Evolutionary conservation across 2,888 invertebrate genomes (phyloP).

Genomic region (Drepana falcataria): DNA sequence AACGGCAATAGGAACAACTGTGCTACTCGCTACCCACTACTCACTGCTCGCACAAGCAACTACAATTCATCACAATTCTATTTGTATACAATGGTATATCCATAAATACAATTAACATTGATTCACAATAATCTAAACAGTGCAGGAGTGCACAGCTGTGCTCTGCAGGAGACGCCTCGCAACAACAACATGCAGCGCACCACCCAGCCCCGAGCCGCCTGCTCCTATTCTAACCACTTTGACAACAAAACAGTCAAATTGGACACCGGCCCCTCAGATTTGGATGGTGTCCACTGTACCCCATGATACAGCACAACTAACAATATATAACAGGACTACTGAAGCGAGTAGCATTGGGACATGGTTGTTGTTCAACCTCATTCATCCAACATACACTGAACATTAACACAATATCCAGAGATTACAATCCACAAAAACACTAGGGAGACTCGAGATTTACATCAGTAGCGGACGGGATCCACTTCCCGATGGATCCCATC

Average conservation of each 20-base stretch:
- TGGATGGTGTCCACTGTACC: slow-evolving; percentile 34
- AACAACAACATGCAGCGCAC: slow-evolving; percentile 56
- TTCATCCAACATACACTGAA: slow-evolving; percentile 54
- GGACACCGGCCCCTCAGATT: slow-evolving; percentile 24
- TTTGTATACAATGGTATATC: slow-evolving; percentile 63
- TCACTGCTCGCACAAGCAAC: slow-evolving; percentile 54
- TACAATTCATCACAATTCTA: slow-evolving; percentile 67
- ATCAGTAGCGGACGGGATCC: slow-evolving; percentile 36
- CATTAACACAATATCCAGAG: slow-evolving; percentile 46
- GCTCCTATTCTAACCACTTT: slow-evolving; percentile 31
- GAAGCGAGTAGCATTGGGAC: slow-evolving; percentile 68
- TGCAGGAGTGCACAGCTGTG: slow-evolving; percentile 30
- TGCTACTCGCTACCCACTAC: slow-evolving; percentile 59
- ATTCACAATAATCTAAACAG: slow-evolving; percentile 55
- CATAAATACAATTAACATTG: slow-evolving; percentile 72
- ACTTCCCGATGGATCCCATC: slow-evolving; percentile 40
- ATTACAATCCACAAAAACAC: slow-evolving; percentile 56
- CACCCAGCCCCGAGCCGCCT: slow-evolving; percentile 24
- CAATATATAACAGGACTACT: slow-evolving; percentile 64
- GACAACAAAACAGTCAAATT: slow-evolving; percentile 40
- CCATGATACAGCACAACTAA: slow-evolving; percentile 56
- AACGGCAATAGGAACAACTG: slow-evolving; percentile 54
- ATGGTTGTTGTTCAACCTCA: slow-evolving; percentile 49
- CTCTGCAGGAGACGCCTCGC: slow-evolving; percentile 18
- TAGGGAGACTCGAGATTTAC: slow-evolving; percentile 47